A percentile compares a stretch with the other conserved stretches of the same genome.
phyloP scores from a whole-genome alignment of 2,113 vertebrate species.

The Indri indri region DNA sequence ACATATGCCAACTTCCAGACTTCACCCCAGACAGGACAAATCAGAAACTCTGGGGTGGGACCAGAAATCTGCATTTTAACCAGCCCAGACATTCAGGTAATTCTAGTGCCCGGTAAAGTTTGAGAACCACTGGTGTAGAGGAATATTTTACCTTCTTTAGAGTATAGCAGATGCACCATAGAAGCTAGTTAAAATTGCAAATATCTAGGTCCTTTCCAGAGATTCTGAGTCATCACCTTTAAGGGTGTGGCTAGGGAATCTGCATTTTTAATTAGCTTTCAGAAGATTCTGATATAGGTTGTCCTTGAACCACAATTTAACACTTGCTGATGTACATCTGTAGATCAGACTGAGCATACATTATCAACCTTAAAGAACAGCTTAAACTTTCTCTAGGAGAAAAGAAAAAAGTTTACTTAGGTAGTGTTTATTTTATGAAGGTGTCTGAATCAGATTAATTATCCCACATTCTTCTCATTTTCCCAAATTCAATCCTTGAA shows the following conservation, averaged over 20 bases:
- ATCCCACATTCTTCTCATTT: conserved; percentile 51
- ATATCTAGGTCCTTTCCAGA: neutral
- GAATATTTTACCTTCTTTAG: neutral
- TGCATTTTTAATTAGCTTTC: neutral
- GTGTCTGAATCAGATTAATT: conserved; percentile 67
- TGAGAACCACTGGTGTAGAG: neutral
- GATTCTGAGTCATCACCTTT: neutral
- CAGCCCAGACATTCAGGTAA: neutral
- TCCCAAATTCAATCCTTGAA: conserved; percentile 44
- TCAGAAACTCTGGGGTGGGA: neutral
- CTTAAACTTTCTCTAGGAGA: neutral
- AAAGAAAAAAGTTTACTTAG: neutral
- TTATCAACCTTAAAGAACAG: neutral
- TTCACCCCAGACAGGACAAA: neutral
- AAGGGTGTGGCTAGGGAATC: neutral
- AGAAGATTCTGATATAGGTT: neutral
- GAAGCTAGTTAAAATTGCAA: neutral
- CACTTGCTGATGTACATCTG: rapidly evolving
- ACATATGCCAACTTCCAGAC: neutral
- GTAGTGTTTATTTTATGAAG: neutral
- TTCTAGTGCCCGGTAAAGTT: neutral
- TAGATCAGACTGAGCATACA: neutral
- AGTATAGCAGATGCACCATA: neutral
- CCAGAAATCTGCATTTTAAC: neutral
- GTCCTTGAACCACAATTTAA: neutral